Base-by-base conservation (phyloP, 2,113 vertebrate species). In the Solea solea region DNA sequence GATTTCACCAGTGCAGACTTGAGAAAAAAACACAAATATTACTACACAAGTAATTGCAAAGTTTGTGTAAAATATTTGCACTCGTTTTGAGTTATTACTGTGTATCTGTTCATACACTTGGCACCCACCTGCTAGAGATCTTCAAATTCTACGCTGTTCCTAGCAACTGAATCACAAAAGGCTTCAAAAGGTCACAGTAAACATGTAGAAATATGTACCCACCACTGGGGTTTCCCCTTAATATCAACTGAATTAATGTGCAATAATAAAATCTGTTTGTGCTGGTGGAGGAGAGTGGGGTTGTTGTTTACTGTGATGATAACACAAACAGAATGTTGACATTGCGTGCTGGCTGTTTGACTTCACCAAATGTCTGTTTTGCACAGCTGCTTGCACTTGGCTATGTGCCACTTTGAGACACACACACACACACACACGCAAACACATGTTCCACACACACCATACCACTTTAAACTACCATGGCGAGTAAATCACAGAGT, bases 381-480 rank as follows among this genome's bases (percentile, higher is more conserved):
- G 54, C 51, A 78, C 80, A 81, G 80, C 84, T 88, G 74, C 78
- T 69, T 74, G 44, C 16, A 55, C 77, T 76, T 86, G 76, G 58
- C 61, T 54, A 9, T 49, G 41, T 69, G 63, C 25, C 78, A 63
- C 46, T 53, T n/a, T 64, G 14, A 64, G 1, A 21, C 21, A 21
- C 21, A 21, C 21, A 21, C 21, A 72, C 48, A 64, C 34, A 34
- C 34, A 34, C 34, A 28, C 45, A 78, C 46, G 45, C 67, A 69
- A 65, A 42, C 53, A 85, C 8, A 64, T 57, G 16, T 62, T 46
- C 59, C 66, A 58, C 75, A 62, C 75, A 62, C 66, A 58, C 75
- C 68, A 14, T 70, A 9, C 27, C 40, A 44, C 11, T 54, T 15
- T 9, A 54, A 56, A 56, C 64, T 68, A 34, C 62, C 41, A 21